Conservation (phyloP, 2,888 invertebrate genomes). For the Limenitis camilla region DNA sequence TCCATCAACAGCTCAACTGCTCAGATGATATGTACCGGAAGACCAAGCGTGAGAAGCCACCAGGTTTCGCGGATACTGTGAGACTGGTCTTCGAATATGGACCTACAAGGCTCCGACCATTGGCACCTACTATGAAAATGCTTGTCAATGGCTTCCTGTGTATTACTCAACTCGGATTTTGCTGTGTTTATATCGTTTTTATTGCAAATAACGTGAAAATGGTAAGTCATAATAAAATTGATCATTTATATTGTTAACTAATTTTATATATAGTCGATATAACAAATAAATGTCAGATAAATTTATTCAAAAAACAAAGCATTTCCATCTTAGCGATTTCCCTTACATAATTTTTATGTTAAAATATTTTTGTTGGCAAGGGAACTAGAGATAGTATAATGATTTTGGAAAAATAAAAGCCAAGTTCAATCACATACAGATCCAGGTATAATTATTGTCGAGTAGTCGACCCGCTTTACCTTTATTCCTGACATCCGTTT, state of each 20-base stretch:
- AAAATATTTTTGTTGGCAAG: too few relatives aligned
- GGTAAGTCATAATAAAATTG: slow-evolving; percentile 53
- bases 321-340: too few relatives aligned
- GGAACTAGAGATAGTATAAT: too few relatives aligned
- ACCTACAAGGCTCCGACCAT: slow-evolving; percentile 76
- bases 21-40: slow-evolving; percentile 79
- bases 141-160: slow-evolving; percentile 91
- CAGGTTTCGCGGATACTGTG: slow-evolving; percentile 88
- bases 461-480: too few relatives aligned
- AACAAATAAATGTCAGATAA: too few relatives aligned
- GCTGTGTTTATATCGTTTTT: slow-evolving; percentile 97
- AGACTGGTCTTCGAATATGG: slow-evolving; percentile 86
- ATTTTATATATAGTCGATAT: not conserved
- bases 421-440: too few relatives aligned
- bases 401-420: too few relatives aligned
- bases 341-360: too few relatives aligned
- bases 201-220: slow-evolving; percentile 89
- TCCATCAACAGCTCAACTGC: slow-evolving; percentile 82
- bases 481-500: too few relatives aligned
- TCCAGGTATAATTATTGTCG: too few relatives aligned
- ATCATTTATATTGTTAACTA: not conserved
- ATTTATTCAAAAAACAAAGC: too few relatives aligned
- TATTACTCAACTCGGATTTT: slow-evolving; percentile 97
- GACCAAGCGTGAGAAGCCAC: slow-evolving; percentile 71
- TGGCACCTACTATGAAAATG: slow-evolving; percentile 78